Percentiles rank a stretch among this genome's conserved stretches.
Conservation (phyloP, 2,888 invertebrate species). For the Catocala fraxini region DNA sequence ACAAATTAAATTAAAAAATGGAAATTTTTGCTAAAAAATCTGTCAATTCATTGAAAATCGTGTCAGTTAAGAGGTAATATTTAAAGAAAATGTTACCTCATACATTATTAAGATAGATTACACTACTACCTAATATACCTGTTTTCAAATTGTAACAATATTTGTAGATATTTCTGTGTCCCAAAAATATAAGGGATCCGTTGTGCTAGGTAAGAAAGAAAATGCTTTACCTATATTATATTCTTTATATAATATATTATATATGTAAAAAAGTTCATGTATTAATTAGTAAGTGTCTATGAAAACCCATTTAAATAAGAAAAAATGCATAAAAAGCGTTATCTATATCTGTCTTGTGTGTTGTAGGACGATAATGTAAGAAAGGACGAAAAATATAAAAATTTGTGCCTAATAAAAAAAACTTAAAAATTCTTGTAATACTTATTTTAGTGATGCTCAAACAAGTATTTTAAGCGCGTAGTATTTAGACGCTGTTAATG, state of each 20-base stretch:
- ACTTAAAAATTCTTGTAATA: constrained; percentile 68
- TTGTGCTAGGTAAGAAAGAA: constrained; percentile 82
- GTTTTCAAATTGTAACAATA: constrained; percentile 72
- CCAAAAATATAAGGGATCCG: constrained; percentile 78
- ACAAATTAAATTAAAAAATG: constrained; percentile 58
- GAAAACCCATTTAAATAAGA: constrained; percentile 74
- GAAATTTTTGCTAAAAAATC: constrained; percentile 68
- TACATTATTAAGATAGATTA: constrained; percentile 71
- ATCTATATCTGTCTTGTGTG: constrained; percentile 79
- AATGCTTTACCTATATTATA: constrained; percentile 87
- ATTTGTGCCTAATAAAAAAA: constrained; percentile 84
- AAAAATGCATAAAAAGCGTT: constrained; percentile 76
- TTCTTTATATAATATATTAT: constrained; percentile 87
- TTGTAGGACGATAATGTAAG: constrained; percentile 74
- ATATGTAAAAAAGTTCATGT: constrained; percentile 85
- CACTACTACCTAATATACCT: constrained; percentile 71
- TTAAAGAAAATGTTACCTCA: constrained; percentile 65
- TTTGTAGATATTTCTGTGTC: constrained; percentile 81
- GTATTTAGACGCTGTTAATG: constrained; percentile 80
- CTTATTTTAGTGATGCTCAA: constrained; percentile 85
- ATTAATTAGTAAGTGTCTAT: constrained; percentile 85
- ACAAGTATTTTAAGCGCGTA: constrained; percentile 81
- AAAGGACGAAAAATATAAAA: constrained; percentile 58
- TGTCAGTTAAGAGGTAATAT: constrained; percentile 80
- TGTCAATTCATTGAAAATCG: constrained; percentile 84